Evolutionary conservation across 92 coral and sea anemone genomes (phyloP), one percentile per base, ranked within the genome.

Genomic region (Epizoanthus illoricatus): DNA sequence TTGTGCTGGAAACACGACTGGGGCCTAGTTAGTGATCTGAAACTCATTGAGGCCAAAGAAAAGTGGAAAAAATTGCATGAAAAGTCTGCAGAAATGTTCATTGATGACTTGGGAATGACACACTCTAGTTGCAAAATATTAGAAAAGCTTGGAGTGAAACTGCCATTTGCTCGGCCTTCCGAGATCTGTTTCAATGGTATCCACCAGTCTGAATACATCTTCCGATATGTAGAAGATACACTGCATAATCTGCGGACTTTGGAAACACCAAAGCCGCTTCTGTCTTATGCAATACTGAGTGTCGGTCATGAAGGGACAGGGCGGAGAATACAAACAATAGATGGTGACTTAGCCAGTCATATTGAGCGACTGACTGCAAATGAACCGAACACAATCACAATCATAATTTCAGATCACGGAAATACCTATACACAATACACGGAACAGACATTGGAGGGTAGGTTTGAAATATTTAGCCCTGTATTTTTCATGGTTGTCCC

Each of bases 351-450:
- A 41, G 65, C 62, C 49, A 62, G 36, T 11, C 75, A 70, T 56
- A 71, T 83, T 43, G 41, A 71, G 39, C 64, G 79, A 45, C 33
- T 72, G 33, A 33, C 86, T 7, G 47, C 13, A 5, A 39, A 43
- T 66, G 42, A 40, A 18, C 73, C 73, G 12, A 19, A 71, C 60
- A 83, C 86, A 28, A 70, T 83, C 19, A 66, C 86, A 7, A 52
- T 83, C 60, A 57, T 83, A 18, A 11, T 83, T 40, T 75, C 86
- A 70, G 86, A 83, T 58, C 86, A 83, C 52, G 86, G 86, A 18
- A 83, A 83, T 45, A 83, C 86, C 0, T 83, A 83, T 68, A 83
- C 86, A 2, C 64, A 33, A 0, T 83, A 83, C 52, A 75, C 73
- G n/a, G 80, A 58, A 2, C 73, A 71, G 13, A 60, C 65, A 18